These are phyloP conservation scores for Nycteola revayana DNA, from an alignment of 2,888 invertebrate species.

Conservation along the genomic window DNA sequence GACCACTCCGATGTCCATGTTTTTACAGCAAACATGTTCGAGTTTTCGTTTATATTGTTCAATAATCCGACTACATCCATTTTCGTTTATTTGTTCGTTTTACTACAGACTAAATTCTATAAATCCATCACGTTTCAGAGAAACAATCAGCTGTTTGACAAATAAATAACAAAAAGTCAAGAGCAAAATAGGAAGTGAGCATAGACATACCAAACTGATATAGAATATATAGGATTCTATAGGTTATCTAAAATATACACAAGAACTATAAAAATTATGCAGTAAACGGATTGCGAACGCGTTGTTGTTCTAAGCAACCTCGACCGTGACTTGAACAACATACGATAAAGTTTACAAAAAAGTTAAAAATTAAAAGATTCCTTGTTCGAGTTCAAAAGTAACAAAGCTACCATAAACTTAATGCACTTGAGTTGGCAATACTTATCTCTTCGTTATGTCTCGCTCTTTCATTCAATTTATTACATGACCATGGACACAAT, in stretches of 20 bases:
- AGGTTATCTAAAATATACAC: too few species aligned
- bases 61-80: conserved; percentile 76
- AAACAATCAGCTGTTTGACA: conserved; percentile 53
- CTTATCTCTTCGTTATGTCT: neutral
- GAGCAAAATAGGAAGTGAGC: conserved; percentile 8
- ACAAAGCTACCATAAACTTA: too few species aligned
- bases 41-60: conserved; percentile 70
- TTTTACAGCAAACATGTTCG: conserved; percentile 74
- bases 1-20: conserved; percentile 77
- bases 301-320: too few species aligned
- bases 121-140: conserved; percentile 31
- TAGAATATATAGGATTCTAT: too few species aligned
- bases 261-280: too few species aligned
- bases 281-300: too few species aligned
- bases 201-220: conserved; percentile 13
- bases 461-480: neutral
- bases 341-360: too few species aligned
- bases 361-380: too few species aligned
- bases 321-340: too few species aligned
- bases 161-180: conserved; percentile 33
- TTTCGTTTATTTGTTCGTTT: conserved; percentile 33
- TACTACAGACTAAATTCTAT: conserved; percentile 20
- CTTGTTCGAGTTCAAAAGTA: too few species aligned
- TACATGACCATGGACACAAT: too few species aligned
- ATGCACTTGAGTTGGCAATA: neutral